A percentile compares a stretch with the other conserved stretches of the same genome.
phyloP scores from a whole-genome alignment of 2,888 invertebrate species.

The Epirrita christyi region DNA sequence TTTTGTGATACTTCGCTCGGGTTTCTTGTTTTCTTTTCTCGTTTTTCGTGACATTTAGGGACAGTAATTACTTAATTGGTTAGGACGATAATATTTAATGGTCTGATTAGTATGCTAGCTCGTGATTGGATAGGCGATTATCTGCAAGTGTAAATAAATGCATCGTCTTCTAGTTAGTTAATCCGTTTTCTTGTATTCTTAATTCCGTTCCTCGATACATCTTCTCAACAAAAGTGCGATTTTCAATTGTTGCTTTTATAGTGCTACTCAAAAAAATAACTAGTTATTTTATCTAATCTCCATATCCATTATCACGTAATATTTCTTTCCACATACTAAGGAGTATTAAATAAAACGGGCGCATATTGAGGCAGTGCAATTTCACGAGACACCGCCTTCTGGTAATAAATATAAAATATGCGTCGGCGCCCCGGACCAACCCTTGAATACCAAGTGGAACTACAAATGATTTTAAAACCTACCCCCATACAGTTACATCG shows the following conservation, averaged over 20 bases:
- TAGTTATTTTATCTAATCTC: conserved; percentile 13
- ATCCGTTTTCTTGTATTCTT: no score
- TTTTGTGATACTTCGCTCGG: conserved; percentile 29
- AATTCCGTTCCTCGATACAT: no score
- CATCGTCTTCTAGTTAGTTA: no score
- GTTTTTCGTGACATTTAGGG: conserved; percentile 3
- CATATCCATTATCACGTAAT: conserved; percentile 44
- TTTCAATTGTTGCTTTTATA: no score
- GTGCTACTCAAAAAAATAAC: no score
- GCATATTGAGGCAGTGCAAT: conserved; percentile 67
- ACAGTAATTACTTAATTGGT: conserved; percentile 20
- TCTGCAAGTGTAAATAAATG: no score
- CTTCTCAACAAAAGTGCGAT: no score
- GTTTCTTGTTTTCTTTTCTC: conserved; percentile 3
- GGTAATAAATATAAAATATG: conserved; percentile 80
- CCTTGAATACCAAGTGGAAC: conserved; percentile 72
- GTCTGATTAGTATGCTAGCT: background rate
- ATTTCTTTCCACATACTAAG: conserved; percentile 34
- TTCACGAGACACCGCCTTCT: conserved; percentile 60
- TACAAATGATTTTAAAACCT: conserved; percentile 72
- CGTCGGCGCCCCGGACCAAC: conserved; percentile 51
- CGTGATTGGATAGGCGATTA: no score
- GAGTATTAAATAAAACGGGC: conserved; percentile 51
- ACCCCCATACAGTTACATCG: conserved; percentile 26
- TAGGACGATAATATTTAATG: conserved; percentile 3